phyloP scores from a whole-genome alignment of 2,113 vertebrate species.

The Carettochelys insculpta region DNA sequence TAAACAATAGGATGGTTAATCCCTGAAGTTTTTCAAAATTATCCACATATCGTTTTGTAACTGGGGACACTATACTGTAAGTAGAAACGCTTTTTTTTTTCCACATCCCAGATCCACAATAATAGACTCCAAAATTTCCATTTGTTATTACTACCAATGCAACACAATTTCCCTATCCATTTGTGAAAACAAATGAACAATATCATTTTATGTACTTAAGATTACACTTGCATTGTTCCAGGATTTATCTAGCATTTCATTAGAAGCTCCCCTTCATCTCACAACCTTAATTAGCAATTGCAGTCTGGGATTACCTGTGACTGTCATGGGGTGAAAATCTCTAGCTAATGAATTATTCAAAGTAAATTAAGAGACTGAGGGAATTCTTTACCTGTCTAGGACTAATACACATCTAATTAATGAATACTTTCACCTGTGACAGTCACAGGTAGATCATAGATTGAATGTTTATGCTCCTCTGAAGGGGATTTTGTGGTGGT shows the following conservation, averaged over 20 bases:
- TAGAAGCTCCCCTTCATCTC: slow-evolving; percentile 52
- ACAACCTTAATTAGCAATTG: slow-evolving; percentile 63
- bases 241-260: slow-evolving; percentile 48
- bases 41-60: rapidly evolving
- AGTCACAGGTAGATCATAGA: neutral
- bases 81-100: neutral
- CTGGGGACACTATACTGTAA: neutral
- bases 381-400: slow-evolving; percentile 44
- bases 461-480: neutral
- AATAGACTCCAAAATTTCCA: neutral
- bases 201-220: neutral
- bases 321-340: slow-evolving; percentile 57
- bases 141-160: neutral
- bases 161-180: neutral
- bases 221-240: neutral
- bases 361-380: slow-evolving; percentile 54
- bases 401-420: slow-evolving; percentile 47
- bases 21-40: rapidly evolving
- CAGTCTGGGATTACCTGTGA: slow-evolving; percentile 53
- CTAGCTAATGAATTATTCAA: slow-evolving; percentile 70
- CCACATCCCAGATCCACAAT: rapidly evolving
- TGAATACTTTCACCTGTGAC: slow-evolving; percentile 42
- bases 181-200: neutral
- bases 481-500: neutral
- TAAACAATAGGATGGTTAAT: rapidly evolving